These are phyloP conservation scores for Plemyria rubiginata DNA, from an alignment of 2,888 invertebrate species.

Conservation along the genomic window DNA sequence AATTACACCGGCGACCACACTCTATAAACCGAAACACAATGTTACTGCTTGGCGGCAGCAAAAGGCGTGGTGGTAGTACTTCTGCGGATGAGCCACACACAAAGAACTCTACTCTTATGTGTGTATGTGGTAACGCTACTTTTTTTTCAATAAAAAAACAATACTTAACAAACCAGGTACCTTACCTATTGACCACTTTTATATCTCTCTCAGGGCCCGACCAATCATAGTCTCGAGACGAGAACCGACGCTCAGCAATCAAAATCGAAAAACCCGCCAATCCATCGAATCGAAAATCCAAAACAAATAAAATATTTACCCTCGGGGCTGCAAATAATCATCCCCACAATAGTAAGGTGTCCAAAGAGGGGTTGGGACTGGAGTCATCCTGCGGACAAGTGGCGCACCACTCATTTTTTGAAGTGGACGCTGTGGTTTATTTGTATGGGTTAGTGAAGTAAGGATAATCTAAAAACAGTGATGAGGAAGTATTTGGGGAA, in stretches of 20 bases:
- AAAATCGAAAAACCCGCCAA: conserved; percentile 22
- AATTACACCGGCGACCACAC: too few relatives aligned
- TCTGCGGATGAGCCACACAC: too few relatives aligned
- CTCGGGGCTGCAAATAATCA: conserved; percentile 33
- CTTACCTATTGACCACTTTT: background rate
- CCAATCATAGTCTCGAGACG: conserved; percentile 20
- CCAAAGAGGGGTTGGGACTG: conserved; percentile 16
- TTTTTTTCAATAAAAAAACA: too few relatives aligned
- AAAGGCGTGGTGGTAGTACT: too few relatives aligned
- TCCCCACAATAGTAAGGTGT: conserved; percentile 25
- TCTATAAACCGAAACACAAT: too few relatives aligned
- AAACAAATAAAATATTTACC: conserved; percentile 35
- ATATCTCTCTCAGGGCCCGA: conserved; percentile 9
- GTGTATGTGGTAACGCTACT: too few relatives aligned
- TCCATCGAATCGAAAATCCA: conserved; percentile 27
- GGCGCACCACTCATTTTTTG: background rate
- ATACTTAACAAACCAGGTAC: background rate
- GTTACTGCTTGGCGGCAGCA: too few relatives aligned
- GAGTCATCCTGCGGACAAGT: conserved; percentile 4
- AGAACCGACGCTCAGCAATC: conserved; percentile 17
- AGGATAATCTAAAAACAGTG: background rate
- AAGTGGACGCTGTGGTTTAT: background rate
- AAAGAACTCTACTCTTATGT: too few relatives aligned
- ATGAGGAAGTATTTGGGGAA: too few relatives aligned
- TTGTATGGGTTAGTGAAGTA: background rate